These are phyloP conservation scores for Chamaetylas fuelleborni DNA, from an alignment of 2,113 vertebrate genomes.

Conservation along the genomic window DNA sequence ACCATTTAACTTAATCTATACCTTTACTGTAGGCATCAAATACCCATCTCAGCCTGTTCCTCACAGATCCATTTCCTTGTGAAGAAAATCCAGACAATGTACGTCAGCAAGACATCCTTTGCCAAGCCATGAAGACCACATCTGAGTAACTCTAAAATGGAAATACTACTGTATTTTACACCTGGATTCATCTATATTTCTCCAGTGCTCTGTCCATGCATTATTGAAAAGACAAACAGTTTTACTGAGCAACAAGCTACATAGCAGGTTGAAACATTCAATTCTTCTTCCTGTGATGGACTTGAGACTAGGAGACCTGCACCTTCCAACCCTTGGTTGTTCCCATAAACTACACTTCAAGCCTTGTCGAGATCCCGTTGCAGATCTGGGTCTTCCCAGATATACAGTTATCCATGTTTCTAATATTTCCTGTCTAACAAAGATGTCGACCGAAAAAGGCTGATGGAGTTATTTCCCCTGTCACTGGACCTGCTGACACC, in stretches of 20 bases:
- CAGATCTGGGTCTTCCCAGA: background rate
- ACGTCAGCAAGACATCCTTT: background rate
- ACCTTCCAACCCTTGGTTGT: background rate
- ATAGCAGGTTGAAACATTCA: rapidly evolving
- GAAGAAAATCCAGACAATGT: background rate
- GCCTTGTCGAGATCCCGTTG: background rate
- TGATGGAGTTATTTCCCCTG: background rate
- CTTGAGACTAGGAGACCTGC: background rate
- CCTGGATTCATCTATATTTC: background rate
- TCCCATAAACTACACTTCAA: background rate
- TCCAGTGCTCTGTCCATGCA: background rate
- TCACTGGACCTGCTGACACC: background rate
- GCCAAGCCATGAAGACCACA: background rate
- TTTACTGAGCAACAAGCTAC: background rate
- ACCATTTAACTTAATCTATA: background rate
- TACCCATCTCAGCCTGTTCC: background rate
- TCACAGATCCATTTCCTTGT: background rate
- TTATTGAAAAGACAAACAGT: background rate
- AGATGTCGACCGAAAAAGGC: background rate
- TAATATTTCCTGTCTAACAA: background rate
- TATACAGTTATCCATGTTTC: background rate
- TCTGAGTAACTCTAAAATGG: background rate
- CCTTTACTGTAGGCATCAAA: background rate
- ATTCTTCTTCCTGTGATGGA: background rate
- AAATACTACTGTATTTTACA: background rate